Evolutionary conservation across 2,113 vertebrate genomes (phyloP).

Genomic region (Bostrychus sinensis): DNA sequence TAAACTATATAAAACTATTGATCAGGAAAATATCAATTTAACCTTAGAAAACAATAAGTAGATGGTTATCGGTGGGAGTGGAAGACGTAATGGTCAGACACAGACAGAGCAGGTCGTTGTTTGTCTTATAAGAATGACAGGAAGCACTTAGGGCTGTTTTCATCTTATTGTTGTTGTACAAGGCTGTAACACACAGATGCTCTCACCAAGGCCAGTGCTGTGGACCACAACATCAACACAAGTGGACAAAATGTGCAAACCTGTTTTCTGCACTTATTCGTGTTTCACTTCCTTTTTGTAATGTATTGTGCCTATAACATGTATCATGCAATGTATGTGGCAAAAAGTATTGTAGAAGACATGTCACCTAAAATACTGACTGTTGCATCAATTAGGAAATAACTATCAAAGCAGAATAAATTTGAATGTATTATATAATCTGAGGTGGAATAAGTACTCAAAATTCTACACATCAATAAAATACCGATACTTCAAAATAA

Average conservation of each 20-base stretch:
- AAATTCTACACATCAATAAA: no score
- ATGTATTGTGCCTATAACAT: no score
- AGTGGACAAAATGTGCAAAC: conserved; percentile 2
- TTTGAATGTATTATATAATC: no score
- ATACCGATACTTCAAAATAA: no score
- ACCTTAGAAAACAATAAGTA: conserved; percentile 1
- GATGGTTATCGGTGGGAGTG: conserved; percentile 66
- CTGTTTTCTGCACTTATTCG: background rate
- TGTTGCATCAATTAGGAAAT: no score
- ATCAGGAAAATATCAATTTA: background rate
- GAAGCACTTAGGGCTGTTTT: conserved; percentile 81
- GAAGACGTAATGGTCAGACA: conserved; percentile 57
- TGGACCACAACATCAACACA: conserved; percentile 3
- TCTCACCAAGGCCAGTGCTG: conserved; percentile 10
- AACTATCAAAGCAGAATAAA: no score
- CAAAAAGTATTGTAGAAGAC: no score
- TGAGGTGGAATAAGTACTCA: no score
- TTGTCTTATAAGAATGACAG: conserved; percentile 80
- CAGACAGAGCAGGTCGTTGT: conserved; percentile 61
- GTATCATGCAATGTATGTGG: no score
- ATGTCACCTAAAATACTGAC: no score
- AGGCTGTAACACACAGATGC: conserved; percentile 56
- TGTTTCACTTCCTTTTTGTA: no score
- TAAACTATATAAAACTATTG: background rate
- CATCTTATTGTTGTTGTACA: conserved; percentile 75